Evolutionary conservation across 2,888 invertebrate species (phyloP).

Genomic region (Rhorus exstirpatorius): DNA sequence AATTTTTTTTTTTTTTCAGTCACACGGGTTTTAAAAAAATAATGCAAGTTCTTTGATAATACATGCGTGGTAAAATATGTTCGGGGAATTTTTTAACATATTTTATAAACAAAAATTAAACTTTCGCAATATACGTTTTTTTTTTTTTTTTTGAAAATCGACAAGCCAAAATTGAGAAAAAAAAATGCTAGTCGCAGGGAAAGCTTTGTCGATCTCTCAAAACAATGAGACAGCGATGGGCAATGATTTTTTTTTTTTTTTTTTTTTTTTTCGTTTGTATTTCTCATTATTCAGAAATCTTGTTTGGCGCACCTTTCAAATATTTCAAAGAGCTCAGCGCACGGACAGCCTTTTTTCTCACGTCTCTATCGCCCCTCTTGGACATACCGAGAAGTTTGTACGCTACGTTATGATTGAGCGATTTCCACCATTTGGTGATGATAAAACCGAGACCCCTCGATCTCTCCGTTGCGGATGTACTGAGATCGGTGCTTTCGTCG

Average conservation of each 20-base stretch:
- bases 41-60: too few relatives aligned
- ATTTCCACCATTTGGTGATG: slow-evolving; percentile 88
- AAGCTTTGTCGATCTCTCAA: too few relatives aligned
- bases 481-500: slow-evolving; percentile 73
- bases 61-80: too few relatives aligned
- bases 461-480: slow-evolving; percentile 72
- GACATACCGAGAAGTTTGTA: slow-evolving; percentile 90
- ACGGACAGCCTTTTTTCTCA: slow-evolving; percentile 89
- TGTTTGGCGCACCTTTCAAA: slow-evolving; percentile 87
- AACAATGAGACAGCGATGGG: too few relatives aligned
- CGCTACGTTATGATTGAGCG: slow-evolving; percentile 89
- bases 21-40: too few relatives aligned
- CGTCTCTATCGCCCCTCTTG: slow-evolving; percentile 88
- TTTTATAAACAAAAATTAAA: too few relatives aligned
- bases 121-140: too few relatives aligned
- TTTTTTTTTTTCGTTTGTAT: neutral
- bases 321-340: slow-evolving; percentile 90
- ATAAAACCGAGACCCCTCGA: slow-evolving; percentile 74
- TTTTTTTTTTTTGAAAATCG: too few relatives aligned
- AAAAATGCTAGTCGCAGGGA: slow-evolving; percentile 8
- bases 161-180: too few relatives aligned
- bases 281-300: neutral
- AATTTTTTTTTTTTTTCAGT: too few relatives aligned
- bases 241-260: too few relatives aligned
- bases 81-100: too few relatives aligned